Base-by-base conservation (phyloP, 2,797 vertebrate species). In the Enteromius argenteus region DNA sequence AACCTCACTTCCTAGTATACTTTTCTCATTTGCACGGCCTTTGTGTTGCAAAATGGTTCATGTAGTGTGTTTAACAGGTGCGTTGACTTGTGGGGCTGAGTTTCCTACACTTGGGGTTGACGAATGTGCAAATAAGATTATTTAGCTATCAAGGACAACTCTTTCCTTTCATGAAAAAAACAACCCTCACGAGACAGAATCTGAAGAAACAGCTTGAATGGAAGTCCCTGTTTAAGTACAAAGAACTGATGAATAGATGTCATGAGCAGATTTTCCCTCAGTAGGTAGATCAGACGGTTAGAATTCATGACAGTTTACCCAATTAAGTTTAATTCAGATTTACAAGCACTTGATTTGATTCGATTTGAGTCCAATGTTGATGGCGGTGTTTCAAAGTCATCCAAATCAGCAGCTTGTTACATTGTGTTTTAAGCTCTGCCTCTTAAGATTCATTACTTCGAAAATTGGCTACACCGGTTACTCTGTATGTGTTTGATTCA, bases 81-180 rank as follows among this genome's bases (percentile, higher is more conserved):
- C 5, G 9, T 21, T 13, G 27, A 68, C 21, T 17, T 37, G 30
- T 27, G 7, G 30, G 37, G 44, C 7, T 51, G 44, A 79, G 21
- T 67, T 35, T 80, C 62, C 64, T 46, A 79, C 64, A 68, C 78
- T 80, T 80, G 44, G 35, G 6, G 49, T 58, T 64, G 32, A 35
- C 49, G 30, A 37, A 80, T 80, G 64, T 39, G 21, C 21, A 2
- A 56, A 80, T 56, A 56, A 42, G 32, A 80, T 56, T 27, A 69
- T 68, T 39, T 56, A 80, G 2, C 76, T 79, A 32, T 4, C 27
- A 79, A 67, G 30, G 77, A 79, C 30, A 23, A 11, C 15, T 67
- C 14, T 68, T 35, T 53, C 46, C 46, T 56, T 80, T 69, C n/a
- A 4, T 68, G 13, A 80, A 51, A 46, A 27, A 64, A 32, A n/a